Evolutionary conservation across 2,888 invertebrate species (phyloP).

Genomic region (Nudaria mundana): DNA sequence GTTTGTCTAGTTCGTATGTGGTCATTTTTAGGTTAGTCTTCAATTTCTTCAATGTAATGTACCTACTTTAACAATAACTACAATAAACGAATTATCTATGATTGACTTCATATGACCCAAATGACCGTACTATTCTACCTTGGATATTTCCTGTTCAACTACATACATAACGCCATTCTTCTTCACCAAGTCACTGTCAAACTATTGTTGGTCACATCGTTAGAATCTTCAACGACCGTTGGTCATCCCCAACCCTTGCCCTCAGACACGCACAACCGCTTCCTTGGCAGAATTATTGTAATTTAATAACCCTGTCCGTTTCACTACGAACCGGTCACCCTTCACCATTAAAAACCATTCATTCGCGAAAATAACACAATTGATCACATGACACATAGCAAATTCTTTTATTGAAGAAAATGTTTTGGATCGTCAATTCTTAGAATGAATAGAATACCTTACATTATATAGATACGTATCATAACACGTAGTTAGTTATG

Average conservation of each 20-base stretch:
- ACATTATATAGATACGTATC: slow-evolving; percentile 57
- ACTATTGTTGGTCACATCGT: slow-evolving; percentile 6
- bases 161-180: slow-evolving; percentile 9
- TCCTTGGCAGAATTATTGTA: slow-evolving; percentile 60
- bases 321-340: slow-evolving; percentile 35
- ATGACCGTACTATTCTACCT: neutral
- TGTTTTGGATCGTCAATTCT: slow-evolving; percentile 58
- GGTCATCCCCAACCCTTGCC: slow-evolving; percentile 20
- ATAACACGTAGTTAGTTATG: slow-evolving; percentile 57
- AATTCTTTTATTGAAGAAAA: slow-evolving; percentile 49
- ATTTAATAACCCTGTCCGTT: slow-evolving; percentile 66
- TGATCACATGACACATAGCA: slow-evolving; percentile 68
- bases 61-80: too few species aligned
- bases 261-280: slow-evolving; percentile 39
- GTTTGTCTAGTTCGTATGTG: too few species aligned
- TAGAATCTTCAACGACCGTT: slow-evolving; percentile 24
- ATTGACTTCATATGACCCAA: neutral
- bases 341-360: slow-evolving; percentile 53
- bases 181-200: slow-evolving; percentile 7
- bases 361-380: slow-evolving; percentile 65
- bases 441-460: slow-evolving; percentile 23
- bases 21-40: too few species aligned
- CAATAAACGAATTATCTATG: neutral
- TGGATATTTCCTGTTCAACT: slow-evolving; percentile 1
- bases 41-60: too few species aligned